phyloP scores from a whole-genome alignment of 2,888 invertebrate species.

The Lysandra coridon region DNA sequence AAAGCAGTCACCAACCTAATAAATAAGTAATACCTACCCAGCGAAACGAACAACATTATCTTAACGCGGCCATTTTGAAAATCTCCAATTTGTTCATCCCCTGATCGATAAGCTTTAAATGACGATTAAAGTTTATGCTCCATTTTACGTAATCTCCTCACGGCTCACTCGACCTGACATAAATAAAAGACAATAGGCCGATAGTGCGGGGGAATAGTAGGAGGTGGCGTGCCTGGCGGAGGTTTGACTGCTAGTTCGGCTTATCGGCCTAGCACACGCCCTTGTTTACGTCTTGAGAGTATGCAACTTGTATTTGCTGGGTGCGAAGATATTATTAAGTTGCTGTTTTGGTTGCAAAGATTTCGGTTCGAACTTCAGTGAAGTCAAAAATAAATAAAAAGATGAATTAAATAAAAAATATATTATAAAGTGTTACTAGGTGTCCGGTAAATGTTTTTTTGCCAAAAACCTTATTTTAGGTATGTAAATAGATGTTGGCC shows the following conservation, averaged over 20 bases:
- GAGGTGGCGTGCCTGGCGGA: constrained; percentile 43
- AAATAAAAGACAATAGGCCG: constrained; percentile 60
- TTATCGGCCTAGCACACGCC: constrained; percentile 74
- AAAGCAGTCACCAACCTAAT: not conserved
- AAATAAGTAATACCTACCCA: constrained; percentile 3
- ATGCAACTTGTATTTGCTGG: constrained; percentile 49
- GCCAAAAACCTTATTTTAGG: too few species aligned
- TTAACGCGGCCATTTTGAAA: constrained; percentile 23
- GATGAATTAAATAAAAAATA: not conserved
- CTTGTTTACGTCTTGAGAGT: constrained; percentile 71
- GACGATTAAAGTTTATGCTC: constrained; percentile 73
- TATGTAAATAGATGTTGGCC: not conserved
- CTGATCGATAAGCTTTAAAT: constrained; percentile 61
- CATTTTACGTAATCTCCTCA: constrained; percentile 74
- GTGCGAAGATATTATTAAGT: constrained; percentile 3
- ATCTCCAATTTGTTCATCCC: constrained; percentile 50
- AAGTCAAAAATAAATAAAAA: not conserved
- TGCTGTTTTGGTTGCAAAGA: not conserved
- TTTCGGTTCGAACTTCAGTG: not conserved
- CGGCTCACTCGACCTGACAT: constrained; percentile 53
- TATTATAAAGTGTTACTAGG: not conserved
- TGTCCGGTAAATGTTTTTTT: too few species aligned
- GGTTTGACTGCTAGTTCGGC: constrained; percentile 47
- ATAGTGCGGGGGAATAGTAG: constrained; percentile 58
- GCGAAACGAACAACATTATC: constrained; percentile 2